Conservation (phyloP, 1,140 invertebrate genomes). For the Spodoptera frugiperda region DNA sequence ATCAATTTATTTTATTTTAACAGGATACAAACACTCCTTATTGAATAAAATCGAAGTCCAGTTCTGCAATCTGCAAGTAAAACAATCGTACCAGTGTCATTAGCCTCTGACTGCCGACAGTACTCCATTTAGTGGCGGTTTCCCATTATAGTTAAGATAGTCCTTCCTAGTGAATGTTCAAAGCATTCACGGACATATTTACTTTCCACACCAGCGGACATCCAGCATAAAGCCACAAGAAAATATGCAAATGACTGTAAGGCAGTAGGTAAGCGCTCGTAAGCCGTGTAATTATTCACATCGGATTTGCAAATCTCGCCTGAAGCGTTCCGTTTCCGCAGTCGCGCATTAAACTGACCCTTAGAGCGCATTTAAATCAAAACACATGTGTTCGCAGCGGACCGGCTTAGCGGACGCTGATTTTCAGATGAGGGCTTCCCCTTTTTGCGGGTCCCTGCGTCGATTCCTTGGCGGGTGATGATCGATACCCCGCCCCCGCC, state of each 20-base stretch:
- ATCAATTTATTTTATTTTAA: slow-evolving; percentile 30
- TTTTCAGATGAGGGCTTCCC: slow-evolving; percentile 84
- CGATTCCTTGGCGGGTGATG: slow-evolving; percentile 83
- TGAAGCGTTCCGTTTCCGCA: slow-evolving; percentile 77
- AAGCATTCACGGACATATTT: slow-evolving; percentile 41
- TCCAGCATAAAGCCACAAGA: slow-evolving; percentile 74
- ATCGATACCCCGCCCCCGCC: slow-evolving; percentile 83
- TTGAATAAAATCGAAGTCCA: too few species aligned
- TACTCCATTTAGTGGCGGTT: not conserved
- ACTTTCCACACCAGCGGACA: slow-evolving; percentile 47
- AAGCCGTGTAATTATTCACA: slow-evolving; percentile 86
- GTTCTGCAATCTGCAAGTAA: too few species aligned
- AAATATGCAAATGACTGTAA: slow-evolving; percentile 85
- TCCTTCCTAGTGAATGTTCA: slow-evolving; percentile 2
- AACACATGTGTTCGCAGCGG: slow-evolving; percentile 84
- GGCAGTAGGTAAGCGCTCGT: slow-evolving; percentile 84
- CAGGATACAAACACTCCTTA: not conserved
- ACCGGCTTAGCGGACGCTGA: slow-evolving; percentile 80
- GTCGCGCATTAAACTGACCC: slow-evolving; percentile 77
- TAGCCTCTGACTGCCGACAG: too few species aligned
- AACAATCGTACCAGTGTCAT: too few species aligned
- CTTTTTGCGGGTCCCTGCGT: slow-evolving; percentile 84
- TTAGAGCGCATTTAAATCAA: slow-evolving; percentile 83
- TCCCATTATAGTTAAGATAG: slow-evolving; percentile 1
- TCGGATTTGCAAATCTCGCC: slow-evolving; percentile 83